These are phyloP conservation scores for Rhagonycha lutea DNA, from an alignment of 2,888 invertebrate species.

Conservation along the genomic window DNA sequence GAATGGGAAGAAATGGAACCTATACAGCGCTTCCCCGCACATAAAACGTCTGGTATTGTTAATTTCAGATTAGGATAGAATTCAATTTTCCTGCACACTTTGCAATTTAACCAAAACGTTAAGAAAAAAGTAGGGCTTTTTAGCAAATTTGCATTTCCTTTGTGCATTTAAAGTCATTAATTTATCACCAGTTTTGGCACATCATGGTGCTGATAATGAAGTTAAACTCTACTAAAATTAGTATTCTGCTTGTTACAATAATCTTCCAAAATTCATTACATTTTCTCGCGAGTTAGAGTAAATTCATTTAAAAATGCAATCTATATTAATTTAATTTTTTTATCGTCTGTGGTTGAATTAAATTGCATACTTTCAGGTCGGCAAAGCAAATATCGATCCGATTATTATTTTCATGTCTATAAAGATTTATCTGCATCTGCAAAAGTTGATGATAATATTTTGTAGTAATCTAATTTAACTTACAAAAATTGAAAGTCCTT, in stretches of 20 bases:
- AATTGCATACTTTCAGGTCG: not conserved
- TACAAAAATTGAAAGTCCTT: slow-evolving; percentile 14
- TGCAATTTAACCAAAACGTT: not conserved
- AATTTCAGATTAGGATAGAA: not conserved
- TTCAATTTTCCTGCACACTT: not conserved
- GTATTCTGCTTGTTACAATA: not conserved
- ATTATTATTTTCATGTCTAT: not conserved
- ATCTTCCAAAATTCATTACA: not conserved
- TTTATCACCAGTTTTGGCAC: not conserved
- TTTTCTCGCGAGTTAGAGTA: not conserved
- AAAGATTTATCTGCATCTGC: not conserved
- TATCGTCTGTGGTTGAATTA: not conserved
- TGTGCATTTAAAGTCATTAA: not conserved
- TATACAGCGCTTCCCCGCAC: not conserved
- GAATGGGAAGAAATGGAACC: not conserved
- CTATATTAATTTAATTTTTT: slow-evolving; percentile 3
- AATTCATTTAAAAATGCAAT: not conserved
- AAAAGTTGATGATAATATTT: not conserved
- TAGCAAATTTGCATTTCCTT: not conserved
- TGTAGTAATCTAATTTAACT: not conserved
- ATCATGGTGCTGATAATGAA: not conserved
- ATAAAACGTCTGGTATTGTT: not conserved
- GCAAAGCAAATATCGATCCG: not conserved
- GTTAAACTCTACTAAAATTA: not conserved
- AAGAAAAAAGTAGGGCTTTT: not conserved